A percentile compares a stretch with the other conserved stretches of the same genome.
Evolutionary conservation across 1,140 invertebrate species (phyloP).

Genomic region (Brachionus rubens): DNA sequence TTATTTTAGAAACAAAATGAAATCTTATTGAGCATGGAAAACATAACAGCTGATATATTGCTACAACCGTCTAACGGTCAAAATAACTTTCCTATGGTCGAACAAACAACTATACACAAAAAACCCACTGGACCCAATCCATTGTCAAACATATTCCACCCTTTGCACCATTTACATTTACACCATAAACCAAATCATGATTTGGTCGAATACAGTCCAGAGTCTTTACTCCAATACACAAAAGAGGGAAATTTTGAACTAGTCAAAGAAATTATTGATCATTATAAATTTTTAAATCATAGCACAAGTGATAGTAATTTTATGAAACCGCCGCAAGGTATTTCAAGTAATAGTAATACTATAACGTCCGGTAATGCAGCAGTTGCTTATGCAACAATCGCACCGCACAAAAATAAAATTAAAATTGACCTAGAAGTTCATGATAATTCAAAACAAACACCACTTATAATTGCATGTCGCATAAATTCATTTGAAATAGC

Average conservation of each 20-base stretch:
- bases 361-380: neutral
- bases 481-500: constrained; percentile 77
- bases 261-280: constrained; percentile 11
- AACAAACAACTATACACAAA: neutral
- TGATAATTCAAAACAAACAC: constrained; percentile 79
- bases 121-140: neutral
- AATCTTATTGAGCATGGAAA: neutral
- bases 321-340: neutral
- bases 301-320: constrained; percentile 22
- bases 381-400: neutral
- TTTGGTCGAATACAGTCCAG: neutral
- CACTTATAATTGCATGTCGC: constrained; percentile 79
- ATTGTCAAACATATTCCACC: neutral
- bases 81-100: neutral
- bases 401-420: neutral
- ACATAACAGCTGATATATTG: neutral
- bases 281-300: constrained; percentile 28
- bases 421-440: neutral
- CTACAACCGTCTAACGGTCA: neutral
- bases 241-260: constrained; percentile 33
- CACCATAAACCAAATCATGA: neutral
- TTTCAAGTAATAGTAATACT: constrained; percentile 23
- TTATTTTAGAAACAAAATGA: no score
- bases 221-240: neutral
- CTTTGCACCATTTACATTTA: neutral